phyloP scores from a whole-genome alignment of 2,113 vertebrate species.

The Maccullochella peelii region DNA sequence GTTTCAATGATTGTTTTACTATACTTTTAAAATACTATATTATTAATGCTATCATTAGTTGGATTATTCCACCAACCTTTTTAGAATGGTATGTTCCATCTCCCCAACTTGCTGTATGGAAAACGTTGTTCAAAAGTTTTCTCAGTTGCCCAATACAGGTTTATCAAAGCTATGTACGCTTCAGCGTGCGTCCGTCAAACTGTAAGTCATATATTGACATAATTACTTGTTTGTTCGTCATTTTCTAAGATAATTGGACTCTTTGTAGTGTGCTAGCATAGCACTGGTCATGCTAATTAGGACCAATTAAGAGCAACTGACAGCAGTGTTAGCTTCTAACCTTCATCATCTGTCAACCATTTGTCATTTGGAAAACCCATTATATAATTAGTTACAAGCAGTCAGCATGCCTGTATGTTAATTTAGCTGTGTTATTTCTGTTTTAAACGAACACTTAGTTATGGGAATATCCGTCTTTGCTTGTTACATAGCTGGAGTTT shows the following conservation, averaged over 20 bases:
- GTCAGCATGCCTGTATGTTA: background rate
- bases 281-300: background rate
- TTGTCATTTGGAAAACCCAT: too few relatives aligned
- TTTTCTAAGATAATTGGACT: background rate
- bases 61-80: background rate
- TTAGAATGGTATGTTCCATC: constrained; percentile 14
- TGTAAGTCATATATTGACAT: background rate
- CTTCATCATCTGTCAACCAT: background rate
- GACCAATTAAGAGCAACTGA: background rate
- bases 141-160: rapidly evolving
- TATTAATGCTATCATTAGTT: background rate
- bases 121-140: background rate
- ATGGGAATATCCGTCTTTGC: background rate
- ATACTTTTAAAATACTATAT: background rate
- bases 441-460: background rate
- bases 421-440: background rate
- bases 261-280: background rate
- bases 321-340: background rate
- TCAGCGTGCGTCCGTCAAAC: background rate
- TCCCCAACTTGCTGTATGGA: rapidly evolving
- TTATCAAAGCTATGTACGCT: too few relatives aligned
- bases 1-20: background rate
- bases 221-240: background rate
- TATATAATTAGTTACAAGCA: background rate
- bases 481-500: background rate